phyloP scores from a whole-genome alignment of 2,797 vertebrate species.

The Benthosema pterotum region DNA sequence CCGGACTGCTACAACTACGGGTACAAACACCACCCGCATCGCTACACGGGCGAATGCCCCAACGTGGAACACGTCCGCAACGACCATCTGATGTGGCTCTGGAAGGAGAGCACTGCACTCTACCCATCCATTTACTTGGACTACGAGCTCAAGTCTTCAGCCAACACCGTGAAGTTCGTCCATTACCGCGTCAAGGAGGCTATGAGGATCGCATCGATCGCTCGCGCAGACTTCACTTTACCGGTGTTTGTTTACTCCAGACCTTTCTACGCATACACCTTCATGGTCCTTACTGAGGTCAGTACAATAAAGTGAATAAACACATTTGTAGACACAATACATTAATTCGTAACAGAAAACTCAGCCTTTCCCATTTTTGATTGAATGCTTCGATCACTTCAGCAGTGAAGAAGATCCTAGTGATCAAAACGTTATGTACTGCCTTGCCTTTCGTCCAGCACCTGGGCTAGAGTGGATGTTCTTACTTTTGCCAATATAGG shows the following conservation, averaged over 20 bases:
- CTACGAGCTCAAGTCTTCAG: conserved; percentile 84
- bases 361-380: too few relatives aligned
- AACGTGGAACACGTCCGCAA: conserved; percentile 85
- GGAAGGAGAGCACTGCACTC: conserved; percentile 88
- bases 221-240: conserved; percentile 79
- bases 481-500: too few relatives aligned
- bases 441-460: too few relatives aligned
- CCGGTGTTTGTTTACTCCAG: conserved; percentile 91
- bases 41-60: conserved; percentile 88
- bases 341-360: too few relatives aligned
- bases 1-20: conserved; percentile 94
- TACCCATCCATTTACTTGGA: conserved; percentile 91
- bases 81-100: conserved; percentile 89
- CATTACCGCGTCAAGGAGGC: conserved; percentile 90
- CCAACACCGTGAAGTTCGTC: conserved; percentile 89
- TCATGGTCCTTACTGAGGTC: conserved; percentile 88
- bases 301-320: conserved; percentile 21
- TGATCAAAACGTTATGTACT: too few relatives aligned
- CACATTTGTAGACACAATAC: too few relatives aligned
- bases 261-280: conserved; percentile 90
- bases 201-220: conserved; percentile 86
- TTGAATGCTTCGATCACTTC: too few relatives aligned
- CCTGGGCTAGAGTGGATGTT: too few relatives aligned
- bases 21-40: conserved; percentile 84
- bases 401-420: too few relatives aligned